Base-by-base conservation (phyloP, 2,888 invertebrate species). In the Drosophila setosimentum region DNA sequence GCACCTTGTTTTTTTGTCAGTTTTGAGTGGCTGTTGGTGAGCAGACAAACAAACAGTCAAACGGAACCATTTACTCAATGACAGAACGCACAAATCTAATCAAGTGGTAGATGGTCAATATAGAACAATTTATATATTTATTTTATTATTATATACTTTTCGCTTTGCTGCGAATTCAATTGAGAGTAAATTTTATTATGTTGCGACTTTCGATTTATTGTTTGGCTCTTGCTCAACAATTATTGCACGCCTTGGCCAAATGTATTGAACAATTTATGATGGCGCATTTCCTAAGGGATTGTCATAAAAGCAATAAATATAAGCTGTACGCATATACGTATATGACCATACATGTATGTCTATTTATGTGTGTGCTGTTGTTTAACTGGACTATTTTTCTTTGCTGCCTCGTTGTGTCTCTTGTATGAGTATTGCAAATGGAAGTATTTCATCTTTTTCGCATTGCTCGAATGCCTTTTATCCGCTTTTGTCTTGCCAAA, bases 251-350 rank as follows among this genome's bases (percentile, higher is more conserved):
- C 67, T 59, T 66, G 59, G 18, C 45, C 35, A 62, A 51, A 51
- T 80, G 71, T 74, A 80, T 81, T 68, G 73, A 69, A 55, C 69
- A 76, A 77, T 77, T 87, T 87, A 82, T 76, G 83, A 83, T 73
- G 75, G 68, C 76, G 51, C 69, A 73, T 75, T 68, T 80, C 87
- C 82, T 75, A 62, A 70, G 84, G 84, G 78, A 74, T 78, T 76
- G 67, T 37, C 69, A 59, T 67, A 60, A 68, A 70, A 57, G 73
- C 74, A 83, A 87, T 81, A 85, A 85, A 85, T 82, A 76, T 76
- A 54, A 50, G 68, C 27, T 35, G 24, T 3, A 55, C 8, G 10
- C 8, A 49, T 54, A 42, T 6, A 49, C 61, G 53, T 33, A 42
- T 58, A 35, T 48, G 49, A 7, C 42, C 54, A 40, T 71, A 57